Base-by-base conservation (phyloP, 2,888 invertebrate species). In the Clepsis dumicolana region DNA sequence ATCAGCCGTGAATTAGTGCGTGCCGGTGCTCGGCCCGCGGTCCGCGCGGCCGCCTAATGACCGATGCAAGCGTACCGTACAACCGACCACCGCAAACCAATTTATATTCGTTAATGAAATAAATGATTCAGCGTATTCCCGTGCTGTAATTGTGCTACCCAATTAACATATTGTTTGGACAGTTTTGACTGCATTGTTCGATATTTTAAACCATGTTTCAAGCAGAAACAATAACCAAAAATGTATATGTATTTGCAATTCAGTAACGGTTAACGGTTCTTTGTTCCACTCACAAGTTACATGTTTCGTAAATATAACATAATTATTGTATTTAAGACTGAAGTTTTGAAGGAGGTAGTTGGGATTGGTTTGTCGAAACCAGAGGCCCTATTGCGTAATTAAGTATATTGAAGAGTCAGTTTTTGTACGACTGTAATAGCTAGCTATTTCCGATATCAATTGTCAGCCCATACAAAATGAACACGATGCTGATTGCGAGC, bases 61-160 rank as follows among this genome's bases (percentile, higher is more conserved):
- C 77, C 78, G 70, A 71, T 76, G 72, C 76, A 73, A 77, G 71
- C 76, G 61, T 14, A 21, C 2, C 48, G 48, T 48, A 48, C 48
- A 44, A 52, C 57, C 41, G 21, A 67, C 64, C 48, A 67, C 84
- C 81, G 70, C 80, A 82, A 79, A 79, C 80, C 78, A 80, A 83
- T 84, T 81, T 80, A 80, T 78, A 74, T 77, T 76, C 70, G 73
- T 75, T 73, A 74, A 72, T 73, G 72, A 75, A 79, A 79, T 80
- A 77, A 76, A 79, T 74, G 72, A 73, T 74, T 64, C 64, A 60
- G 59, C 16, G 25, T 12, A 35, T 18, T 50, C 38, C 41, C 35
- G 32, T 54, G 57, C 64, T 66, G 62, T 71, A 71, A 70, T 64
- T 65, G 48, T 59, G 44, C 54, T 38, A 66, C 57, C 63, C 59